Conservation (phyloP, 2,888 invertebrate genomes). For the Acholoe squamosa region DNA sequence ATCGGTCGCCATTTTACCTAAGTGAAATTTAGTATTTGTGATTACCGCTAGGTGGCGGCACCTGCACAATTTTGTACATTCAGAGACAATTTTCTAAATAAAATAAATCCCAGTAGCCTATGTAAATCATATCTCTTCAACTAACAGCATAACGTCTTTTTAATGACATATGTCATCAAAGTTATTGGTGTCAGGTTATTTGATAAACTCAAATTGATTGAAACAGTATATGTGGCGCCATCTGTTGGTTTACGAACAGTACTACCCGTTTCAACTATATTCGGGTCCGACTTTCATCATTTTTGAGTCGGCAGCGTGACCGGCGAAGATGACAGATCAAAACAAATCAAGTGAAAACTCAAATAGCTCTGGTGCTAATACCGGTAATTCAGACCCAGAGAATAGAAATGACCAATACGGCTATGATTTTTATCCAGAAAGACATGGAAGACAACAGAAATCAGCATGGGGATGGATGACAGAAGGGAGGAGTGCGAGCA, state of each 20-base stretch:
- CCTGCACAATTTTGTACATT: too few relatives aligned
- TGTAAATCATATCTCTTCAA: too few relatives aligned
- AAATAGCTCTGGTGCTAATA: background rate
- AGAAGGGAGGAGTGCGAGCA: slow-evolving; percentile 66
- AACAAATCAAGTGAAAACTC: slow-evolving; percentile 31
- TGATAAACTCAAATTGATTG: too few relatives aligned
- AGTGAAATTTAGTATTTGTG: background rate
- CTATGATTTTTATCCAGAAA: slow-evolving; percentile 62
- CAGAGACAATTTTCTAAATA: too few relatives aligned
- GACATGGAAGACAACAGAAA: slow-evolving; percentile 64
- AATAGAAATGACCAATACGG: slow-evolving; percentile 52
- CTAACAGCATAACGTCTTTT: too few relatives aligned
- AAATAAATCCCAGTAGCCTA: too few relatives aligned
- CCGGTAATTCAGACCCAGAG: background rate
- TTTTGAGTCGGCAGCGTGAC: background rate
- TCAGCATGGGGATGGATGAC: slow-evolving; percentile 64
- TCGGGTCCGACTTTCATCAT: background rate
- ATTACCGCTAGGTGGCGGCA: too few relatives aligned
- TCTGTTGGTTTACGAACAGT: too few relatives aligned
- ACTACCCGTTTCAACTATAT: background rate
- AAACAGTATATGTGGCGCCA: too few relatives aligned
- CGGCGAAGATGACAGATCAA: slow-evolving; percentile 51
- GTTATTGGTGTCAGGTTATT: too few relatives aligned
- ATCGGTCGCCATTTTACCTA: slow-evolving; percentile 64
- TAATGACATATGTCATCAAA: too few relatives aligned